Conservation (phyloP, 30 jellyfish, hydroid and myxozoan genomes). For the Cassiopea xamachana region DNA sequence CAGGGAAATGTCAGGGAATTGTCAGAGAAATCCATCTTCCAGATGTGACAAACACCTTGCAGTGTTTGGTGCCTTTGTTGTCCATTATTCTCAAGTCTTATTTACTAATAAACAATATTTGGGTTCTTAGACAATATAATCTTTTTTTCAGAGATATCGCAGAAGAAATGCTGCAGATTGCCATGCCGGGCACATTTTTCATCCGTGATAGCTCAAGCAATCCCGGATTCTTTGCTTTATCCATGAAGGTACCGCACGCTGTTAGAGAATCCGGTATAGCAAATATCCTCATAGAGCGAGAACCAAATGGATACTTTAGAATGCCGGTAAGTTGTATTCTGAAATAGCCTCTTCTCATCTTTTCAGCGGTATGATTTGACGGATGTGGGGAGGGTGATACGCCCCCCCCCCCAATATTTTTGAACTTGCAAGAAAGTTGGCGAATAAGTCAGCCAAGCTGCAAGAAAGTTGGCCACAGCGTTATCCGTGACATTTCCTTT, state of each 20-base stretch:
- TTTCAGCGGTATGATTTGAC: too few species aligned
- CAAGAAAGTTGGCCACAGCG: too few species aligned
- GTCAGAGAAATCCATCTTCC: too few species aligned
- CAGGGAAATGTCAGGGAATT: too few species aligned
- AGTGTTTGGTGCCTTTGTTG: too few species aligned
- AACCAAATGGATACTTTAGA: slow-evolving; percentile 37
- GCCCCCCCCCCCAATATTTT: too few species aligned
- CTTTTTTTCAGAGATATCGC: slow-evolving; percentile 72
- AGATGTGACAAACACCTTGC: too few species aligned
- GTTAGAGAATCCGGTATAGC: slow-evolving; percentile 66
- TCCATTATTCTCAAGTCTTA: background rate
- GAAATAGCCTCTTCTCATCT: too few species aligned
- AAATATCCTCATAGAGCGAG: slow-evolving; percentile 60
- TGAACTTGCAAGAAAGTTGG: too few species aligned
- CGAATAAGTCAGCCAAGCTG: too few species aligned
- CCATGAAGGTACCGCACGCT: slow-evolving; percentile 61
- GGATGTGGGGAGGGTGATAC: too few species aligned
- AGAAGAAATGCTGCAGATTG: slow-evolving; percentile 55
- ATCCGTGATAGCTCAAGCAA: slow-evolving; percentile 87
- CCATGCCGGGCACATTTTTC: slow-evolving; percentile 77
- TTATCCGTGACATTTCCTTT: too few species aligned
- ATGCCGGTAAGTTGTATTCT: slow-evolving; percentile 73
- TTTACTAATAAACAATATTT: background rate
- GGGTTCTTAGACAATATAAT: background rate
- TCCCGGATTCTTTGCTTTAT: slow-evolving; percentile 80